Evolutionary conservation across 2,797 vertebrate species (phyloP).

Genomic region (Pipistrellus pipistrellus): DNA sequence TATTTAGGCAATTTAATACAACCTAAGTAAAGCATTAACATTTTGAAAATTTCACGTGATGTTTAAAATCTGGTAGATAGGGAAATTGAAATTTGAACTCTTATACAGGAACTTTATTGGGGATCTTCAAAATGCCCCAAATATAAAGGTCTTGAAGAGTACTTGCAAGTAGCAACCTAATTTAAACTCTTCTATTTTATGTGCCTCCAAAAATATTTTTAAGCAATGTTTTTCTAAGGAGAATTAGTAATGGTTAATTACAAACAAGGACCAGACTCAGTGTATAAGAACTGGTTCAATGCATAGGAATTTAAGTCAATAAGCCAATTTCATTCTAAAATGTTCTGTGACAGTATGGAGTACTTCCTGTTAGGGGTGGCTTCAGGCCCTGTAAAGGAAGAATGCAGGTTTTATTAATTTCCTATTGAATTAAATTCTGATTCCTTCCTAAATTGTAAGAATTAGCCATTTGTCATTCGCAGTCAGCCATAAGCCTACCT

Average conservation of each 20-base stretch:
- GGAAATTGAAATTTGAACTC: slow-evolving; percentile 48
- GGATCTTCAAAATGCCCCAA: slow-evolving; percentile 23
- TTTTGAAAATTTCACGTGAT: background rate
- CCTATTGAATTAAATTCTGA: slow-evolving; percentile 1
- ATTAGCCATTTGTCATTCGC: background rate
- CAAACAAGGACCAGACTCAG: background rate
- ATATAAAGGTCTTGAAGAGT: background rate
- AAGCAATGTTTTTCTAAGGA: background rate
- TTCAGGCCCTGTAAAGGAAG: background rate
- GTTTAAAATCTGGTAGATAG: slow-evolving; percentile 4
- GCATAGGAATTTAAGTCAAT: background rate
- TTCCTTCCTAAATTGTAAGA: slow-evolving; percentile 34
- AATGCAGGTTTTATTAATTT: background rate
- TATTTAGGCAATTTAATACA: background rate
- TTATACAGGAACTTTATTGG: background rate
- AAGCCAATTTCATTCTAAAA: background rate
- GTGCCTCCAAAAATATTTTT: background rate
- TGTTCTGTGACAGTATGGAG: background rate
- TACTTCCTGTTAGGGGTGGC: background rate
- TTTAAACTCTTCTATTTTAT: background rate
- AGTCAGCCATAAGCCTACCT: background rate
- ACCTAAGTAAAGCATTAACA: background rate
- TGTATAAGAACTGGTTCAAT: background rate
- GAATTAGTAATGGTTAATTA: background rate
- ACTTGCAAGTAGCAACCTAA: background rate